Evolutionary conservation across 1,140 invertebrate genomes (phyloP), one percentile per base, ranked within the genome.

Genomic region (Akabosia matsudoensis): DNA sequence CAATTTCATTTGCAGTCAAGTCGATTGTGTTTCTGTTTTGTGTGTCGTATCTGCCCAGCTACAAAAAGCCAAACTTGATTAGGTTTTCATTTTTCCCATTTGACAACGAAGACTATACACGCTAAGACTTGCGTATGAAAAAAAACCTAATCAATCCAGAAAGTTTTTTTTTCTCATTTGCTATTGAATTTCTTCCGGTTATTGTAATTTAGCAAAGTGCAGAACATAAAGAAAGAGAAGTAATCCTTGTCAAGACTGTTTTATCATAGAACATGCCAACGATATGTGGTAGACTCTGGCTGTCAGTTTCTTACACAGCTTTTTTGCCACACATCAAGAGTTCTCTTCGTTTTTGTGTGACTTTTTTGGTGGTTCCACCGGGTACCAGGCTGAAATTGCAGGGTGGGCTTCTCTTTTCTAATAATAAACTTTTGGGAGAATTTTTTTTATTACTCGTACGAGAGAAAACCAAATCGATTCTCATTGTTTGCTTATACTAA

Each of bases 321-420:
- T 10, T 45, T 45, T 10, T 45, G 18, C 37, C 37, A 45, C 37
- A 61, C 54, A 61, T 7, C 13, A 3, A n/a, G n/a, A n/a, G n/a
- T n/a, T n/a, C n/a, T n/a, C n/a, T n/a, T n/a, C n/a, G n/a, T n/a
- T n/a, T n/a, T n/a, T n/a, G n/a, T n/a, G n/a, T n/a, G n/a, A n/a
- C n/a, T n/a, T n/a, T n/a, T n/a, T n/a, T n/a, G n/a, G n/a, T 30
- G 61, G 61, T 67, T 67, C 61, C 61, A 67, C 7, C 30, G 61
- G 61, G 61, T 67, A 67, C 61, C 61, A 67, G 61, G 61, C n/a
- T 67, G 61, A 45, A 45, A 18, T 45, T 10, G 37, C 18, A n/a
- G 37, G 18, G 7, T 45, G 37, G 37, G 37, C 18, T 45, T 45
- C 7, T 45, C 18, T n/a, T n/a, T n/a, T n/a, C n/a, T n/a, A n/a